phyloP scores from a whole-genome alignment of 2,888 invertebrate species.

The Sinotaia quadrata region DNA sequence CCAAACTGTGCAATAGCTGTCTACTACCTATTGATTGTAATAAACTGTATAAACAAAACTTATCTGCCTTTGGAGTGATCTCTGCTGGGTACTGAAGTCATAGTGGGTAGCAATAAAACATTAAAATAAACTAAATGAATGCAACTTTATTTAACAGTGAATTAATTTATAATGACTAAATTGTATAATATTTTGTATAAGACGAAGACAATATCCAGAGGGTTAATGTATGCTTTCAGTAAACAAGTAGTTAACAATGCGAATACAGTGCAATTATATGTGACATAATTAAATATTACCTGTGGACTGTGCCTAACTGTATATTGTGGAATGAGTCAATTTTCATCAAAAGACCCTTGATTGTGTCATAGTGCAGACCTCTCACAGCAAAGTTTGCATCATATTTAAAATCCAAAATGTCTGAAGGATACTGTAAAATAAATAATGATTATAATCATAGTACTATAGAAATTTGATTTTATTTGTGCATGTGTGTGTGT shows the following conservation, averaged over 20 bases:
- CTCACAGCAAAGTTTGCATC: conserved; percentile 94
- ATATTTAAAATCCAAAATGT: conserved; percentile 84
- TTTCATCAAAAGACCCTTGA: conserved; percentile 92
- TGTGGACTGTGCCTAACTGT: conserved; percentile 93
- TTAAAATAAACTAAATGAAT: neutral
- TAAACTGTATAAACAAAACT: too few relatives aligned
- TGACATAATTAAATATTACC: conserved; percentile 60
- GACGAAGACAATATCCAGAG: neutral
- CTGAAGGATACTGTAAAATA: conserved; percentile 86
- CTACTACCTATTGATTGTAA: too few relatives aligned
- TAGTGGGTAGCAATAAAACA: too few relatives aligned
- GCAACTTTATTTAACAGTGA: neutral
- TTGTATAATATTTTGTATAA: neutral
- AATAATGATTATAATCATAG: neutral
- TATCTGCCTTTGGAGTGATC: too few relatives aligned
- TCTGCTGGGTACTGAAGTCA: too few relatives aligned
- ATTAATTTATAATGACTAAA: neutral
- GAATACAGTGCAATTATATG: neutral
- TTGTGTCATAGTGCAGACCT: conserved; percentile 98
- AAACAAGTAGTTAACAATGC: neutral
- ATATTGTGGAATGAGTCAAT: conserved; percentile 97
- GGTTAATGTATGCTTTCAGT: neutral
- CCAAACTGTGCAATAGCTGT: too few relatives aligned
- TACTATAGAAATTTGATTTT: neutral
- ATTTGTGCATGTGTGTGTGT: neutral